These are phyloP conservation scores for Falco novaeseelandiae DNA, from an alignment of 2,797 vertebrate species.

Conservation along the genomic window DNA sequence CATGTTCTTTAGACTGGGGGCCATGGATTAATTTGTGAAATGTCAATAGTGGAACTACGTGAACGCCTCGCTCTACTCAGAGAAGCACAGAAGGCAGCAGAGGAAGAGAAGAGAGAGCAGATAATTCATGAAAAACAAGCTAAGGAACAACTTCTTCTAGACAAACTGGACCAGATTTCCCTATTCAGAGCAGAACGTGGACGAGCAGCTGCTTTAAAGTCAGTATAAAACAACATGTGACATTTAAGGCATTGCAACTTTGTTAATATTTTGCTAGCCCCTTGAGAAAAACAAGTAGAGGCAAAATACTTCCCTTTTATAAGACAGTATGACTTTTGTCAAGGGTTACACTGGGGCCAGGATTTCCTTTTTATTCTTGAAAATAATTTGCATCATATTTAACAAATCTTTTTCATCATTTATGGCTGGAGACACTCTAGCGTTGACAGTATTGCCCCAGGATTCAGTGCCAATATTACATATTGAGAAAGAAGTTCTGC, in stretches of 20 bases:
- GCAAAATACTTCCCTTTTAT: background rate
- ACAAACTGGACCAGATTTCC: conserved; percentile 82
- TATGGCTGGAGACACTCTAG: background rate
- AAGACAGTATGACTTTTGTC: background rate
- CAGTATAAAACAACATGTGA: conserved; percentile 54
- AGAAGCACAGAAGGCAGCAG: conserved; percentile 75
- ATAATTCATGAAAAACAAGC: conserved; percentile 84
- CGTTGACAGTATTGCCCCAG: background rate
- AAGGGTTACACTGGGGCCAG: background rate
- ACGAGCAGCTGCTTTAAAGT: conserved; percentile 82
- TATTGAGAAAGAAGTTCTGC: background rate
- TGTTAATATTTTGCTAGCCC: conserved; percentile 16
- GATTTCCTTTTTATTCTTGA: background rate
- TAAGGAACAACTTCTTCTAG: conserved; percentile 82
- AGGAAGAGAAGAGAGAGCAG: conserved; percentile 82
- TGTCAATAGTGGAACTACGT: conserved; percentile 89
- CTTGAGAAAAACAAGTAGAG: background rate
- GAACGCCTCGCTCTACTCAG: conserved; percentile 84
- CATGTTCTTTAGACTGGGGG: conserved; percentile 79
- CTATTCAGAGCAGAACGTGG: conserved; percentile 79
- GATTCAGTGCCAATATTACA: background rate
- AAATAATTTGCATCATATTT: conserved; percentile 21
- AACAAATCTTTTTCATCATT: background rate
- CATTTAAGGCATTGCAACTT: conserved; percentile 35
- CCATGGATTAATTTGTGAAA: conserved; percentile 87